Evolutionary conservation across 2,888 invertebrate species (phyloP).

Genomic region (Ochropacha duplaris): DNA sequence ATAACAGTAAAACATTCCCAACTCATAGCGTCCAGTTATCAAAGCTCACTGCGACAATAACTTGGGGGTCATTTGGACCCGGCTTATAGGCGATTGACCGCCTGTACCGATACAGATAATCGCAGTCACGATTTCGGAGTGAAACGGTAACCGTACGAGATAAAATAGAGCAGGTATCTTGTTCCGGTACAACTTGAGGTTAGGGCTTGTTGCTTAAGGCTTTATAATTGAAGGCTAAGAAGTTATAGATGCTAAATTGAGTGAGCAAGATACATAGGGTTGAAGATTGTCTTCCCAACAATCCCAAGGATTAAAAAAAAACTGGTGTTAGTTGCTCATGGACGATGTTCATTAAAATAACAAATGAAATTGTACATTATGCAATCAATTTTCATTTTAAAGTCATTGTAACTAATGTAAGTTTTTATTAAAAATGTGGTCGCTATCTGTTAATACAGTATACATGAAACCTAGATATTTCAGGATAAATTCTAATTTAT

Average conservation of each 20-base stretch:
- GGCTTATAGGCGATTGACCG: constrained; percentile 51
- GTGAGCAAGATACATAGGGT: no score
- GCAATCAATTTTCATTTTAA: no score
- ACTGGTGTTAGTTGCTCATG: no score
- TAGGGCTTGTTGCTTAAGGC: background rate
- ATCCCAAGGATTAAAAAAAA: no score
- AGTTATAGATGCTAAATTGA: background rate
- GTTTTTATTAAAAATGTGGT: no score
- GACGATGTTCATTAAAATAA: no score
- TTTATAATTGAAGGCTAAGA: background rate
- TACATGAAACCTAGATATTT: no score
- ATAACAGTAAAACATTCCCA: background rate
- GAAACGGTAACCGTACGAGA: constrained; percentile 30
- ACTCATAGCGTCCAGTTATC: background rate
- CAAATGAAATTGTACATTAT: no score
- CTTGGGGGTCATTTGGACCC: constrained; percentile 31
- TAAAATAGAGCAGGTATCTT: constrained; percentile 2
- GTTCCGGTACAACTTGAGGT: background rate
- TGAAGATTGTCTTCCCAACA: no score
- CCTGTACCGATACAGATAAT: constrained; percentile 53
- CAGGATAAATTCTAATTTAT: no score
- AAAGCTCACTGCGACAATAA: constrained; percentile 32
- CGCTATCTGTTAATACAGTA: no score
- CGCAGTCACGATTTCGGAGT: constrained; percentile 41
- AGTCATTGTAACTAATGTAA: no score